A percentile compares a stretch with the other conserved stretches of the same genome.
Evolutionary conservation across 2,888 invertebrate genomes (phyloP).

Genomic region (Hydropsyche betteni): DNA sequence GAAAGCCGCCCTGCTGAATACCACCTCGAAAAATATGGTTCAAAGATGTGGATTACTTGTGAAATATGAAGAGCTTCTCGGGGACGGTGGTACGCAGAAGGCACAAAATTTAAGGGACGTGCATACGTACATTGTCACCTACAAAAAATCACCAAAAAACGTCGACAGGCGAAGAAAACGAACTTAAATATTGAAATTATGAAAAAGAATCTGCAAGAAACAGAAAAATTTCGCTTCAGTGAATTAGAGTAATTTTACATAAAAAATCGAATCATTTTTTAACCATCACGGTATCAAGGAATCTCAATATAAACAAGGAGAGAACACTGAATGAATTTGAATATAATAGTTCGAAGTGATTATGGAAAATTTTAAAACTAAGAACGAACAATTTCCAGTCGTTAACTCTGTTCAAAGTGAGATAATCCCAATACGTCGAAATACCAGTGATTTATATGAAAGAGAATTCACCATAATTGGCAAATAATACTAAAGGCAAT

Average conservation of each 20-base stretch:
- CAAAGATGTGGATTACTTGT: constrained; percentile 48
- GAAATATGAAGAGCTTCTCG: constrained; percentile 54
- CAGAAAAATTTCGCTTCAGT: too few relatives aligned
- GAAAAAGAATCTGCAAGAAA: not conserved
- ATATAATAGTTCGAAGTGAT: too few relatives aligned
- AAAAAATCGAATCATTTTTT: not conserved
- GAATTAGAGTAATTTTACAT: too few relatives aligned
- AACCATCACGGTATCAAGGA: too few relatives aligned
- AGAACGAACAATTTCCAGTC: not conserved
- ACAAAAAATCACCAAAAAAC: not conserved
- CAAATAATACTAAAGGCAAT: constrained; percentile 69
- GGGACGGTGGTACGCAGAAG: constrained; percentile 50
- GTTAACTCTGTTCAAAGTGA: not conserved
- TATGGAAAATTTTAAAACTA: too few relatives aligned
- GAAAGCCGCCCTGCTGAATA: constrained; percentile 42
- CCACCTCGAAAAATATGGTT: constrained; percentile 44
- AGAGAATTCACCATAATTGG: constrained; percentile 69
- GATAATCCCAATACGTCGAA: constrained; percentile 9
- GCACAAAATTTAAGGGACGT: not conserved
- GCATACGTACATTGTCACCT: not conserved
- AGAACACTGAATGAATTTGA: too few relatives aligned
- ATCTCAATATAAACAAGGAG: too few relatives aligned
- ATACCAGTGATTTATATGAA: constrained; percentile 51
- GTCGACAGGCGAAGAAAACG: constrained; percentile 9
- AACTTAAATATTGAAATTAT: constrained; percentile 4